Evolutionary conservation across 2,797 vertebrate species (phyloP).

Genomic region (Molossus alvarezi): DNA sequence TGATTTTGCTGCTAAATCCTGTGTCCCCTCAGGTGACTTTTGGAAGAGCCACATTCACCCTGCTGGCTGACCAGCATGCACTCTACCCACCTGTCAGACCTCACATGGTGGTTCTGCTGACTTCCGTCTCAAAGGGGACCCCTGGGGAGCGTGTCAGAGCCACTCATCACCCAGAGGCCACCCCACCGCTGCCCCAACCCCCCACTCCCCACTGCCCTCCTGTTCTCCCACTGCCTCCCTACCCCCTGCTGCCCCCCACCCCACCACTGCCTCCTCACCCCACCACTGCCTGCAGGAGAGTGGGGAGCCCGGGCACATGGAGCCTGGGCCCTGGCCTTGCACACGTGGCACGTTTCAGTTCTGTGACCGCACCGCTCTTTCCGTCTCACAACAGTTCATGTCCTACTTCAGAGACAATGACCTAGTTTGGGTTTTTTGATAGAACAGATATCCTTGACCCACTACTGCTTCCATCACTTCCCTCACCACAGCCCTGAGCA

Average conservation of each 20-base stretch:
- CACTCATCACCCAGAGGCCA: background rate
- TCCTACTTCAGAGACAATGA: background rate
- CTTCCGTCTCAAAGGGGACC: background rate
- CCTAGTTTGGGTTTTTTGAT: background rate
- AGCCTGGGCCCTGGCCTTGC: background rate
- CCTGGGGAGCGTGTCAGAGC: background rate
- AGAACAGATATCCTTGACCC: background rate
- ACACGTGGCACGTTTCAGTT: background rate
- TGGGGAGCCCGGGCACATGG: background rate
- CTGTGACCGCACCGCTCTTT: background rate
- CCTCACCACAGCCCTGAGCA: background rate
- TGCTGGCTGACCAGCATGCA: background rate
- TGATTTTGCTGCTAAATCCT: background rate
- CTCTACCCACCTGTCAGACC: background rate
- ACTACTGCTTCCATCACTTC: background rate
- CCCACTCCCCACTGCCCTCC: too few relatives aligned
- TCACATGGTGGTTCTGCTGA: background rate
- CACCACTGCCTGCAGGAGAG: rapidly evolving
- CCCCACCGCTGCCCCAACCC: too few relatives aligned
- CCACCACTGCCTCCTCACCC: background rate
- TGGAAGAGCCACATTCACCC: background rate
- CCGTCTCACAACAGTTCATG: background rate
- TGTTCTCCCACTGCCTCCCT: too few relatives aligned
- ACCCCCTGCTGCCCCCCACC: too few relatives aligned
- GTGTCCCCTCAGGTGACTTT: background rate